phyloP scores from a whole-genome alignment of 2,113 vertebrate genomes.

The Proterorhinus semilunaris region DNA sequence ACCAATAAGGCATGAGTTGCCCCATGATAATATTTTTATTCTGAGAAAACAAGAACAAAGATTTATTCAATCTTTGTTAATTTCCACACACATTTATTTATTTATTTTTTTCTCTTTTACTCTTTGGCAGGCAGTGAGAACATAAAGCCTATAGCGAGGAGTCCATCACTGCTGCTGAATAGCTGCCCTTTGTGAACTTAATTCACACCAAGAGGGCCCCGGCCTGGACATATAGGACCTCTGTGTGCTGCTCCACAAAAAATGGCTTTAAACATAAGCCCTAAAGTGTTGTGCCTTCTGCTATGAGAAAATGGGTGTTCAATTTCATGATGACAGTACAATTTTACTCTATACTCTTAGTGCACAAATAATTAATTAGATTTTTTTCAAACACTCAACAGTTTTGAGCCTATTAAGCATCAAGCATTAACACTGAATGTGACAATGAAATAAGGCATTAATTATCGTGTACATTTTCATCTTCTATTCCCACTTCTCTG shows the following conservation, averaged over 20 bases:
- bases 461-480: slow-evolving; percentile 42
- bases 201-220: slow-evolving; percentile 72
- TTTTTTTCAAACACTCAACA: background rate
- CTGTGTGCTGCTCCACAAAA: slow-evolving; percentile 65
- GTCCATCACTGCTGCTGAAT: slow-evolving; percentile 72
- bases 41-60: too few relatives aligned
- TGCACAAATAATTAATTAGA: too few relatives aligned
- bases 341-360: too few relatives aligned
- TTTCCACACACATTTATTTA: slow-evolving; percentile 27
- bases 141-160: slow-evolving; percentile 67
- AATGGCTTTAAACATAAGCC: slow-evolving; percentile 36
- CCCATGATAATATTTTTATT: background rate
- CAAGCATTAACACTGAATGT: slow-evolving; percentile 11
- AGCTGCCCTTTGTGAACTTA: slow-evolving; percentile 72
- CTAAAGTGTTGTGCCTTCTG: slow-evolving; percentile 31
- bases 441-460: background rate
- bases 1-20: background rate
- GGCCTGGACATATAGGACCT: slow-evolving; percentile 57
- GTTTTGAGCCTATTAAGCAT: background rate
- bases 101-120: slow-evolving; percentile 24
- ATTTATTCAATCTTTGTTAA: slow-evolving; percentile 38
- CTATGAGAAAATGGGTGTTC: background rate
- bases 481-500: slow-evolving; percentile 25
- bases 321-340: background rate
- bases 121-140: slow-evolving; percentile 51